Evolutionary conservation across 1,140 invertebrate genomes (phyloP).

Genomic region (Drosophila persimilis): DNA sequence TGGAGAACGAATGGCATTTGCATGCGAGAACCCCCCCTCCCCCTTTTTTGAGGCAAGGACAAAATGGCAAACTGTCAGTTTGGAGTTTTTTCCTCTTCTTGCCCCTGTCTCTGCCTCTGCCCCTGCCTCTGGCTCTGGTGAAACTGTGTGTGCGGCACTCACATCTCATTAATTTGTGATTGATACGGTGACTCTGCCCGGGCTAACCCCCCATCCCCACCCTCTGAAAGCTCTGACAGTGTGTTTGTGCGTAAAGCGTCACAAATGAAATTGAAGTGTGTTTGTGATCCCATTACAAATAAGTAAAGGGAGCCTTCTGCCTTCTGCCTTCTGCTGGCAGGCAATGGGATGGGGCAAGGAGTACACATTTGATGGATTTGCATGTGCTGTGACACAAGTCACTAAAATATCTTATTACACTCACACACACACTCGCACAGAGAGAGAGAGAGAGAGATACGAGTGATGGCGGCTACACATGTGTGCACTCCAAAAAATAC

Average conservation of each 20-base stretch:
- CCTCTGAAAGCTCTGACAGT: conserved; percentile 33
- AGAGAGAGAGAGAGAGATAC: not conserved
- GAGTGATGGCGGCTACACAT: not conserved
- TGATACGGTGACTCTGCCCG: conserved; percentile 62
- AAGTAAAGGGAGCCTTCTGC: conserved; percentile 66
- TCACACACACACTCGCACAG: conserved; percentile 25
- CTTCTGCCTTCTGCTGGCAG: conserved; percentile 6
- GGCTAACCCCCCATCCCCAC: conserved; percentile 12
- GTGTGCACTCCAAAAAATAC: no score
- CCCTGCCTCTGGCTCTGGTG: conserved; percentile 4
- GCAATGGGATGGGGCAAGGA: no score
- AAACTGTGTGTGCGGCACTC: conserved; percentile 71
- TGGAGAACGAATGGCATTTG: conserved; percentile 73
- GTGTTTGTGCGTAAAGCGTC: conserved; percentile 80
- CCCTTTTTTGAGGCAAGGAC: conserved; percentile 11
- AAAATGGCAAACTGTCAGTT: conserved; percentile 72
- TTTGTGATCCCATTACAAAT: conserved; percentile 82
- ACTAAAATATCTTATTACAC: conserved; percentile 82
- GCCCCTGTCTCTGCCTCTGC: conserved; percentile 4
- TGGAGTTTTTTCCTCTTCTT: conserved; percentile 47
- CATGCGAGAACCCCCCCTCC: conserved; percentile 38
- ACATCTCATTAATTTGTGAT: conserved; percentile 83
- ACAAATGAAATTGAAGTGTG: conserved; percentile 82
- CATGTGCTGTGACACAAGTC: conserved; percentile 79
- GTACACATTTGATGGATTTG: conserved; percentile 77